A percentile compares a stretch with the other conserved stretches of the same genome.
Evolutionary conservation across 2,113 vertebrate genomes (phyloP).

Genomic region (Brachyhypopomus gauderio): DNA sequence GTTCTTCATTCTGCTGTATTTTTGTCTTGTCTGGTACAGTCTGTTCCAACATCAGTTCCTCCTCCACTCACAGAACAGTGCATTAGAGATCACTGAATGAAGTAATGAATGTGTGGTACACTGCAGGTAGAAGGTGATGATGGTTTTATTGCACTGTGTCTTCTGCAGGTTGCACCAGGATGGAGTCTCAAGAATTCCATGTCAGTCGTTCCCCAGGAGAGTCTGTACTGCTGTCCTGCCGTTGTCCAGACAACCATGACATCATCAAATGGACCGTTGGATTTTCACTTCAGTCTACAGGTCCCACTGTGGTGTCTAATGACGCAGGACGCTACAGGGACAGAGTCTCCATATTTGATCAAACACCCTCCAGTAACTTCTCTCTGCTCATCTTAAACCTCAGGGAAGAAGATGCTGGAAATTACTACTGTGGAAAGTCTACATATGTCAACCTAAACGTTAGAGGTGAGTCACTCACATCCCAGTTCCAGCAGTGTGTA

Average conservation of each 20-base stretch:
- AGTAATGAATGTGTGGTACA: no score
- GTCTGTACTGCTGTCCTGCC: conserved; percentile 14
- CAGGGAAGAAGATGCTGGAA: neutral
- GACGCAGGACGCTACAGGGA: neutral
- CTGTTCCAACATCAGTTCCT: no score
- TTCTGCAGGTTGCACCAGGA: no score
- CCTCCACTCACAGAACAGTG: no score
- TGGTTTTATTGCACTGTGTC: no score
- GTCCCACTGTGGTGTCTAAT: neutral
- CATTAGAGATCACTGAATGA: no score
- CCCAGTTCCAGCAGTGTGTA: no score
- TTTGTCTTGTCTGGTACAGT: no score
- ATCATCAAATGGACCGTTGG: neutral
- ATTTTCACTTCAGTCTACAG: neutral
- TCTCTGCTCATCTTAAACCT: conserved; percentile 24
- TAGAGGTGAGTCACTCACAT: conserved; percentile 1
- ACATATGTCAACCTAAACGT: neutral
- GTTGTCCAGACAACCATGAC: neutral
- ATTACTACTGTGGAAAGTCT: neutral
- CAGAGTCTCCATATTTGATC: neutral
- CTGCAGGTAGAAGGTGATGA: no score
- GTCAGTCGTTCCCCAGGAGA: neutral
- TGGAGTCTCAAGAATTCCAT: neutral
- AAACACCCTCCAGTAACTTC: neutral
- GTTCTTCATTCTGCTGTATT: no score